These are phyloP conservation scores for Liolophura sinensis DNA, from an alignment of 1,140 invertebrate genomes.

Conservation along the genomic window DNA sequence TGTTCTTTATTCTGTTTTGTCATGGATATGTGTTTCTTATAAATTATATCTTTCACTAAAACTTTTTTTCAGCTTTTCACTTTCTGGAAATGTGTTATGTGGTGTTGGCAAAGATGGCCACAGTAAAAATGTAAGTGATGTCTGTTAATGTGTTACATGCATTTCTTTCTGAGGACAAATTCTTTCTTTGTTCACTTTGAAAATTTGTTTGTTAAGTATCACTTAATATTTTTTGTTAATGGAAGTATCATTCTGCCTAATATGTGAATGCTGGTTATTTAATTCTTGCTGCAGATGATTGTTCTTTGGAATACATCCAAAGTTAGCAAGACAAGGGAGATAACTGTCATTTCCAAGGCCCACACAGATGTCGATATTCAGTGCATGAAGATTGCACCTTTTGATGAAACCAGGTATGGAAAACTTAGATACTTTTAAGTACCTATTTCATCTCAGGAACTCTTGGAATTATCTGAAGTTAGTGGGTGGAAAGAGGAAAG, in stretches of 20 bases:
- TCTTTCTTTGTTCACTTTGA: no score
- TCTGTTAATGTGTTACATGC: conserved; percentile 10
- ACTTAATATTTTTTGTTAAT: no score
- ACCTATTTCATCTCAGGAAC: no score
- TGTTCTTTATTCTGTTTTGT: no score
- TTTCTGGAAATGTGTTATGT: conserved; percentile 51
- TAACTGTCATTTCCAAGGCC: conserved; percentile 52
- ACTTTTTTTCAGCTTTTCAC: conserved; percentile 49
- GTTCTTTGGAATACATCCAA: conserved; percentile 54
- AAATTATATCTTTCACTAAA: no score
- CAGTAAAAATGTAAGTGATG: conserved; percentile 52
- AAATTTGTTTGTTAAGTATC: no score
- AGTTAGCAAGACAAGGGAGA: conserved; percentile 42
- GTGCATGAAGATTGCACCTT: conserved; percentile 48
- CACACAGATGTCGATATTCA: conserved; percentile 56
- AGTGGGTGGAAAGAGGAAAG: no score
- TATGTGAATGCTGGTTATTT: background rate
- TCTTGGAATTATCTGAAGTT: no score
- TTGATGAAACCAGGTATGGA: conserved; percentile 53
- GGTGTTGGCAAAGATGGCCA: conserved; percentile 56
- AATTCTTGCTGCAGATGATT: conserved; percentile 43
- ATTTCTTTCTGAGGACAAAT: background rate
- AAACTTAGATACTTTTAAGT: background rate
- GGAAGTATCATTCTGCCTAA: background rate
- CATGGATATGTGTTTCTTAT: no score